Conservation (phyloP, 1,140 invertebrate species). For the Ruditapes philippinarum region DNA sequence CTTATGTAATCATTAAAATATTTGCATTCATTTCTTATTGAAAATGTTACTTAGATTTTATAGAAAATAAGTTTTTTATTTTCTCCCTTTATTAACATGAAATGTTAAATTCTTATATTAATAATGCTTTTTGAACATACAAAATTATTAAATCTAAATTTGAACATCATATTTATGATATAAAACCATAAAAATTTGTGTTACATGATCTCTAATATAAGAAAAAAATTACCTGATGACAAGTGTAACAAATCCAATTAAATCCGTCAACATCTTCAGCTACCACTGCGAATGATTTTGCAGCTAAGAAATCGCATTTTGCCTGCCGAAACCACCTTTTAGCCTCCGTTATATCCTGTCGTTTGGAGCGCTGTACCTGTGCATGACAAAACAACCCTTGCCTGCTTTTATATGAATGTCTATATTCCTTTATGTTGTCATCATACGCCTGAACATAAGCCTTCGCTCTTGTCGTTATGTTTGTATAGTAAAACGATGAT, state of each 20-base stretch:
- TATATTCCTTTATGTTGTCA: conserved; percentile 31
- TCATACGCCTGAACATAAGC: not conserved
- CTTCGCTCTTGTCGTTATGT: not conserved
- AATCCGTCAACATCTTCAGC: conserved; percentile 40
- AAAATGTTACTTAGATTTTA: too few relatives aligned
- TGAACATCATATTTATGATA: too few relatives aligned
- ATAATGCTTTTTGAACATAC: too few relatives aligned
- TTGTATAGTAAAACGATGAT: not conserved
- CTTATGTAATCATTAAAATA: too few relatives aligned
- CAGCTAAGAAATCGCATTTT: conserved; percentile 69
- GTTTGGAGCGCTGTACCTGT: not conserved
- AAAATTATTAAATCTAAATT: too few relatives aligned
- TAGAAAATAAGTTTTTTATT: too few relatives aligned
- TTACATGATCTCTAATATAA: too few relatives aligned
- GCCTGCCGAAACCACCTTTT: conserved; percentile 75
- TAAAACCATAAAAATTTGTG: too few relatives aligned
- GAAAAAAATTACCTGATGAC: conserved; percentile 76
- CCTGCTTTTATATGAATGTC: not conserved
- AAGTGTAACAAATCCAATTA: conserved; percentile 79
- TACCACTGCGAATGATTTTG: conserved; percentile 18
- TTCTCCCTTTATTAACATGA: too few relatives aligned
- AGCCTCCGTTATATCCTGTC: conserved; percentile 46
- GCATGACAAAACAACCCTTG: not conserved
- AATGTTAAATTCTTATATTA: too few relatives aligned
- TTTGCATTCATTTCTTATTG: too few relatives aligned